phyloP scores from a whole-genome alignment of 1,140 invertebrate genomes.

The Pogonus chalceus region DNA sequence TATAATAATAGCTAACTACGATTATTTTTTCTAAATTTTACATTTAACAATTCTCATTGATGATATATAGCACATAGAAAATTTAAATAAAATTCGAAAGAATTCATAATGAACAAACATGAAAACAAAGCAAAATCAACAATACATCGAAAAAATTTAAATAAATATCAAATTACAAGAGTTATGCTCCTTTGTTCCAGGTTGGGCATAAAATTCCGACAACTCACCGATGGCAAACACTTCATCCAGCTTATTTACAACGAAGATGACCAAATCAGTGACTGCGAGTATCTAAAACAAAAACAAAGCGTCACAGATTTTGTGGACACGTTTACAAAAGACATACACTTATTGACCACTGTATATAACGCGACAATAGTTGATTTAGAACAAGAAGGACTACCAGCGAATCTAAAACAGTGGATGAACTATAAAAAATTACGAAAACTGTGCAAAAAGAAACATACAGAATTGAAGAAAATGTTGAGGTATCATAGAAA shows the following conservation, averaged over 20 bases:
- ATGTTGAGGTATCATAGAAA: conserved; percentile 1
- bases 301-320: conserved; percentile 42
- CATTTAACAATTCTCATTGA: too few species aligned
- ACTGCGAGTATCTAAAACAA: conserved; percentile 54
- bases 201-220: conserved; percentile 46
- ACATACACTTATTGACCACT: conserved; percentile 40
- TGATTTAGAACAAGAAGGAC: conserved; percentile 24
- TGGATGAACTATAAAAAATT: conserved; percentile 44
- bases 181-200: conserved; percentile 35
- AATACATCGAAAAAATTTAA: not conserved
- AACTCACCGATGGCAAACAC: conserved; percentile 51
- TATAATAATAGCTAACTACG: too few species aligned
- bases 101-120: not conserved
- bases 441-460: conserved; percentile 38
- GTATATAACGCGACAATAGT: conserved; percentile 29
- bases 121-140: not conserved
- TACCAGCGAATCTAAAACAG: conserved; percentile 35
- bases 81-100: too few species aligned
- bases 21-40: too few species aligned
- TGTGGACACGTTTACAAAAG: conserved; percentile 41
- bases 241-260: conserved; percentile 60
- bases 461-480: conserved; percentile 32
- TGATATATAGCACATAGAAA: too few species aligned
- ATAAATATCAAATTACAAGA: not conserved
- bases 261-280: conserved; percentile 42